Percentiles rank a stretch among this genome's conserved stretches.
Evolutionary conservation across 2,888 invertebrate species (phyloP).

Genomic region (Pheosia gnoma): DNA sequence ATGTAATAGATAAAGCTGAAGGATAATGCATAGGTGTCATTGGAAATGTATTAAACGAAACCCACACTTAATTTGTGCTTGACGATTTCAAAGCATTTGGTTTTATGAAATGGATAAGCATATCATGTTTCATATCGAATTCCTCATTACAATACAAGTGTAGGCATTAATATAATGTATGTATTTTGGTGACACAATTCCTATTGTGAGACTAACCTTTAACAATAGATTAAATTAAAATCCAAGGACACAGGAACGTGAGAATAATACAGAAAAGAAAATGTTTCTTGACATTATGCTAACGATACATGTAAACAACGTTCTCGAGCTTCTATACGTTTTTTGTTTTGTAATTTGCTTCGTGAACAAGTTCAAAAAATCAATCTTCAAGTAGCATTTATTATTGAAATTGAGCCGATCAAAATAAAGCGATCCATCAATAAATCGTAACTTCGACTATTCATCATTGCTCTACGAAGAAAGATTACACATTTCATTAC

Average conservation of each 20-base stretch:
- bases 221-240: neutral
- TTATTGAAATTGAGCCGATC: conserved; percentile 37
- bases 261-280: neutral
- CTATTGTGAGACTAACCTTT: neutral
- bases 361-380: conserved; percentile 16
- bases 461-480: conserved; percentile 49
- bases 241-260: conserved; percentile 1
- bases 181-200: neutral
- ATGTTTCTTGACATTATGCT: neutral
- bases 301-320: neutral
- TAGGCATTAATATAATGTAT: neutral
- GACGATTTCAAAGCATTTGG: no score
- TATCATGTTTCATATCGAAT: neutral
- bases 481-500: conserved; percentile 69
- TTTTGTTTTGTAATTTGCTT: neutral
- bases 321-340: neutral
- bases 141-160: neutral
- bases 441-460: conserved; percentile 38
- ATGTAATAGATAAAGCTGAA: neutral
- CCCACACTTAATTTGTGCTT: neutral
- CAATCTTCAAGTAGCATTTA: conserved; percentile 27
- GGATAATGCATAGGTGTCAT: neutral
- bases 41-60: neutral
- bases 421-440: conserved; percentile 39
- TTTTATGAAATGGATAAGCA: neutral